Evolutionary conservation across 2,888 invertebrate species (phyloP).

Genomic region (Melipona beecheii): DNA sequence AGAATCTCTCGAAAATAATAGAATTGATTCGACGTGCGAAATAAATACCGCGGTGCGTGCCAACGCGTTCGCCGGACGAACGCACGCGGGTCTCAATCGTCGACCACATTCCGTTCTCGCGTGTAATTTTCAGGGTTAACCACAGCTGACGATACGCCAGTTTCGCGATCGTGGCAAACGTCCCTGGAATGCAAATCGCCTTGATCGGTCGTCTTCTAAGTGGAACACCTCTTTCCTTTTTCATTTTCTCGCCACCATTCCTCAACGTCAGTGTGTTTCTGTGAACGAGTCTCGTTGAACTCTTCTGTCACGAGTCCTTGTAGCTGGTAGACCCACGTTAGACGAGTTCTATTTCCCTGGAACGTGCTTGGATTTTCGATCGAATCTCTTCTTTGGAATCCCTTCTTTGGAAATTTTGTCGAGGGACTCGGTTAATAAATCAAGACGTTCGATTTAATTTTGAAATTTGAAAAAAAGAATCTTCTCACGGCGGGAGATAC

Average conservation of each 20-base stretch:
- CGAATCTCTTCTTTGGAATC: not conserved
- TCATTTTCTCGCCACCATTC: not conserved
- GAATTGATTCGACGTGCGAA: not conserved
- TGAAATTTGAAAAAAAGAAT: no score
- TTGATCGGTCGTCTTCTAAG: constrained; percentile 61
- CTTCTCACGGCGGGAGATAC: no score
- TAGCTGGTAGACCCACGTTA: not conserved
- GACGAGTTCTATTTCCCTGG: not conserved
- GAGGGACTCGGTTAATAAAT: not conserved
- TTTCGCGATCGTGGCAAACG: constrained; percentile 61
- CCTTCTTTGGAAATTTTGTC: not conserved
- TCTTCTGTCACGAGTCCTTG: not conserved
- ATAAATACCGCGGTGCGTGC: constrained; percentile 17
- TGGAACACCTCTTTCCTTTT: constrained; percentile 37
- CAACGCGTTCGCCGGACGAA: constrained; percentile 27
- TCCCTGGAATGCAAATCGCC: constrained; percentile 67
- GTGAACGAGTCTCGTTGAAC: constrained; percentile 9
- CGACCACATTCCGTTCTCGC: constrained; percentile 67
- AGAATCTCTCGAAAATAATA: no score
- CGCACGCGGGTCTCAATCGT: constrained; percentile 52
- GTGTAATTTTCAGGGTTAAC: constrained; percentile 71
- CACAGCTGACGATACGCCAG: constrained; percentile 61
- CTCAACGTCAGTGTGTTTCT: not conserved
- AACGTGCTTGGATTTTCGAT: not conserved
- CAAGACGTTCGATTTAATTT: no score